phyloP scores from a whole-genome alignment of 2,113 vertebrate genomes.

The Silurus glanis region DNA sequence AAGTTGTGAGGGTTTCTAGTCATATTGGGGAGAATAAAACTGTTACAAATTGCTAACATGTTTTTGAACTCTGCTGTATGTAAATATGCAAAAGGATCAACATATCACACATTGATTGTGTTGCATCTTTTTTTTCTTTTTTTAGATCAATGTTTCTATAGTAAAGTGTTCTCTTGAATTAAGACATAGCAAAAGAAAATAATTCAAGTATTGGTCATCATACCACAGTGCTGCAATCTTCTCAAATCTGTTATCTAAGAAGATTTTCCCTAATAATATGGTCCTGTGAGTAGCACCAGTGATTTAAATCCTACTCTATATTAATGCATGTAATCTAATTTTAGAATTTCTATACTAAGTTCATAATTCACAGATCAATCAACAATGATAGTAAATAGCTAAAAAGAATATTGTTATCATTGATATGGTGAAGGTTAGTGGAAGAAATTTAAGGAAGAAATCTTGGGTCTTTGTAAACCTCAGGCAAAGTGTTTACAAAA shows the following conservation, averaged over 20 bases:
- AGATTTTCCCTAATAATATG: background rate
- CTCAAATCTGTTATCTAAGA: background rate
- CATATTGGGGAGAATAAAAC: background rate
- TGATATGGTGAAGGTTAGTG: background rate
- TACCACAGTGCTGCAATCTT: background rate
- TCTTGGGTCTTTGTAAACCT: background rate
- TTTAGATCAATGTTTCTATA: background rate
- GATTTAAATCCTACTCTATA: background rate
- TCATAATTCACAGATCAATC: background rate
- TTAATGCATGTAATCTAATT: background rate
- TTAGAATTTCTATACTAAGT: background rate
- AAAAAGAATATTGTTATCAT: conserved; percentile 45
- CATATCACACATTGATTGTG: background rate
- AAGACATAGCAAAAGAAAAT: background rate
- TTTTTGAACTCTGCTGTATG: background rate
- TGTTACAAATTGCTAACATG: background rate
- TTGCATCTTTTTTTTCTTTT: background rate
- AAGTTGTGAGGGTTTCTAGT: background rate
- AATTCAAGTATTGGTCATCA: background rate
- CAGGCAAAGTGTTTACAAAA: background rate
- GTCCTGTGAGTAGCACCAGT: background rate
- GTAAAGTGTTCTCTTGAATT: background rate
- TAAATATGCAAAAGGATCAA: background rate
- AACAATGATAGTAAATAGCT: conserved; percentile 6
- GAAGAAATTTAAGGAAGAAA: background rate